Conservation (phyloP, 2,888 invertebrate genomes). For the Morpho helenor region DNA sequence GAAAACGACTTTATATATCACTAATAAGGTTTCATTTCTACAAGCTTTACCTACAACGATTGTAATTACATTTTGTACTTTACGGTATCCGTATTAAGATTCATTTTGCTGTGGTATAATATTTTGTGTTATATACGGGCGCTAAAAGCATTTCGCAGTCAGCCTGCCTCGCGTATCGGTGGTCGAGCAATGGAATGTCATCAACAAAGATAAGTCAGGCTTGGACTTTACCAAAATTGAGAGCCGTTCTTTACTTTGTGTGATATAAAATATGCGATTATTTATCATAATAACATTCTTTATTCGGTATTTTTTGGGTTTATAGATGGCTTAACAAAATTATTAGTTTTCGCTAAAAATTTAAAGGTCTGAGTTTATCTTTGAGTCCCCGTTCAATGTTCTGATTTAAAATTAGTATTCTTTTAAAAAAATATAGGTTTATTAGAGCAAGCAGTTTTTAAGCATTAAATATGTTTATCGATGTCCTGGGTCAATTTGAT, state of each 20-base stretch:
- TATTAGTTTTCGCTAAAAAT: constrained; percentile 10
- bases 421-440: too few relatives aligned
- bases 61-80: constrained; percentile 36
- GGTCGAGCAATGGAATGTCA: constrained; percentile 72
- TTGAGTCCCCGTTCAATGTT: too few relatives aligned
- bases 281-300: constrained; percentile 5
- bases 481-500: too few relatives aligned
- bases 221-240: constrained; percentile 40
- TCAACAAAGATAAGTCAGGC: constrained; percentile 72
- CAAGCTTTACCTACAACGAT: constrained; percentile 34
- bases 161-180: constrained; percentile 73
- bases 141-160: constrained; percentile 78
- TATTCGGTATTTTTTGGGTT: background rate
- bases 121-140: constrained; percentile 55
- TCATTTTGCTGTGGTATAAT: constrained; percentile 32
- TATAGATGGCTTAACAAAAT: constrained; percentile 22
- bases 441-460: too few relatives aligned
- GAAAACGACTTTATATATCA: constrained; percentile 69
- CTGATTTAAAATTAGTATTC: too few relatives aligned
- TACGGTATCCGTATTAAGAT: constrained; percentile 29
- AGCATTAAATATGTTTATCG: too few relatives aligned
- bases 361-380: background rate
- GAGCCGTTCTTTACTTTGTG: constrained; percentile 7
- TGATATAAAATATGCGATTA: background rate
- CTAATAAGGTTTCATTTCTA: constrained; percentile 70